phyloP scores from a whole-genome alignment of 2,888 invertebrate genomes.

The Drosophila helvetica region DNA sequence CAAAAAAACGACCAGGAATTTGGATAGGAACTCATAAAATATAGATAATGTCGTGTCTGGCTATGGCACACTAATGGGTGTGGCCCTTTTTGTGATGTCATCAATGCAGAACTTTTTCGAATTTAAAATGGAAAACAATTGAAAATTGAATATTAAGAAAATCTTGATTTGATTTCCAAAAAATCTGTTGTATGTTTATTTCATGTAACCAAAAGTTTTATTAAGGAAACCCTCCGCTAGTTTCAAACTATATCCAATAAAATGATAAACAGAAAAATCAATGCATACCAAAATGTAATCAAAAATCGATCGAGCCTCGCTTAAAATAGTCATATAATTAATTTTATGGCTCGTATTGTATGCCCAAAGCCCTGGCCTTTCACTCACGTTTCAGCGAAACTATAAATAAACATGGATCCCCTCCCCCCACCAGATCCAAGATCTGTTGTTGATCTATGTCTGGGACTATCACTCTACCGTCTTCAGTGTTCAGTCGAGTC shows the following conservation, averaged over 20 bases:
- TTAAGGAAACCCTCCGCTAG: too few species aligned
- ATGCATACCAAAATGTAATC: conserved; percentile 12
- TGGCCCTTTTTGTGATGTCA: conserved; percentile 27
- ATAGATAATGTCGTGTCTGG: conserved; percentile 63
- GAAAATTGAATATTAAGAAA: too few species aligned
- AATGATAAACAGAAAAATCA: not conserved
- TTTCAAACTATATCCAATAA: too few species aligned
- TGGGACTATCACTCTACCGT: conserved; percentile 7
- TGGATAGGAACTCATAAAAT: conserved; percentile 66
- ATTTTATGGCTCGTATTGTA: conserved; percentile 35
- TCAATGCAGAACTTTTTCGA: not conserved
- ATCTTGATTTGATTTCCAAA: too few species aligned
- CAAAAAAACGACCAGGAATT: conserved; percentile 38
- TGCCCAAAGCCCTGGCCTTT: conserved; percentile 16
- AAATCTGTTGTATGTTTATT: too few species aligned
- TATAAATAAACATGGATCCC: conserved; percentile 24
- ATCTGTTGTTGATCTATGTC: conserved; percentile 31
- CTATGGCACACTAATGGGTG: conserved; percentile 35
- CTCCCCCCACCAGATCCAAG: not conserved
- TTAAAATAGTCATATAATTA: conserved; percentile 41
- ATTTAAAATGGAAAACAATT: not conserved
- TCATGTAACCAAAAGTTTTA: too few species aligned
- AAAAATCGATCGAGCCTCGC: conserved; percentile 22
- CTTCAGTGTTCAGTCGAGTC: not conserved
- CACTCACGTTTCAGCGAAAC: conserved; percentile 22